Evolutionary conservation across 2,113 vertebrate genomes (phyloP).

Genomic region (Hipposideros armiger): DNA sequence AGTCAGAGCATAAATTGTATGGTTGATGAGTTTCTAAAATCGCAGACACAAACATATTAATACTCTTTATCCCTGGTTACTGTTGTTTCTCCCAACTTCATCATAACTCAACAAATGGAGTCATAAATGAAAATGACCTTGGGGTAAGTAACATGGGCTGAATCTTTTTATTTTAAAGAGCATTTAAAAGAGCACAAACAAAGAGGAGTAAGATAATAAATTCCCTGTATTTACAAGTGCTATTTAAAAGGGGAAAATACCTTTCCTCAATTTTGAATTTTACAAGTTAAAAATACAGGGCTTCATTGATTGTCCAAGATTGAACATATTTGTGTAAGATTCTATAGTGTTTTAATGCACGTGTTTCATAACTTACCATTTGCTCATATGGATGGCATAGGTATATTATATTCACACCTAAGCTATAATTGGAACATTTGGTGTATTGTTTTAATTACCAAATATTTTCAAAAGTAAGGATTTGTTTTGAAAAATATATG

Average conservation of each 20-base stretch:
- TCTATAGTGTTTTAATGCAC: background rate
- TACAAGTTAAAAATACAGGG: background rate
- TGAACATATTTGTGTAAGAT: background rate
- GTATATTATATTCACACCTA: background rate
- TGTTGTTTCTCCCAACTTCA: background rate
- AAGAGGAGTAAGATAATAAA: background rate
- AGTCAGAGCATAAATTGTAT: background rate
- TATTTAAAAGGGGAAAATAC: constrained; percentile 40
- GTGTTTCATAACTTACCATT: background rate
- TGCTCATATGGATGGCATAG: background rate
- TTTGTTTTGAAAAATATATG: constrained; percentile 49
- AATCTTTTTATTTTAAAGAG: constrained; percentile 8
- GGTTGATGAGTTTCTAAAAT: constrained; percentile 30
- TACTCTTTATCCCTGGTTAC: background rate
- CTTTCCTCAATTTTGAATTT: background rate
- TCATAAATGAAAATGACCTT: constrained; percentile 43
- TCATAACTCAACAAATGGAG: constrained; percentile 27
- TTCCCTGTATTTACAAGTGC: background rate
- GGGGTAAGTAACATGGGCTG: background rate
- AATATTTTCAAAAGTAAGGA: constrained; percentile 53
- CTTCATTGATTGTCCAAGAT: constrained; percentile 15
- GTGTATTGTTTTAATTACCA: constrained; percentile 1
- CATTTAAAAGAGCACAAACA: background rate
- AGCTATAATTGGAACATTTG: constrained; percentile 12
- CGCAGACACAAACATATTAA: constrained; percentile 22